Percentiles rank a stretch among this genome's conserved stretches.
These are phyloP conservation scores for Gorsachius magnificus DNA, from an alignment of 2,797 vertebrate genomes.

Conservation along the genomic window DNA sequence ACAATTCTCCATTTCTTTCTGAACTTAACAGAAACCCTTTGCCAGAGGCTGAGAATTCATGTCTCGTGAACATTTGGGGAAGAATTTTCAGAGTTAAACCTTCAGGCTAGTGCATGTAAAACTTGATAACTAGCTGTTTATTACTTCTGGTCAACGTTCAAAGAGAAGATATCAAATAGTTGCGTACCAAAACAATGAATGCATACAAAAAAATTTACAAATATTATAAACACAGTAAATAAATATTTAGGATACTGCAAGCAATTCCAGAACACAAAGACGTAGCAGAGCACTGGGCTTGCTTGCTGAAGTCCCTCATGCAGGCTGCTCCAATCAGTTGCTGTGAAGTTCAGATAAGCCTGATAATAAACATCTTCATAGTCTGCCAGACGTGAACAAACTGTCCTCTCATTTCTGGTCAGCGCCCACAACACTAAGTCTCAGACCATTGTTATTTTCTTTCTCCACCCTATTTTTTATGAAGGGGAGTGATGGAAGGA, in stretches of 20 bases:
- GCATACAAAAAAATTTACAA: neutral
- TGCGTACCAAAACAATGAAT: neutral
- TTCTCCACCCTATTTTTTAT: neutral
- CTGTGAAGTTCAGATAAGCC: neutral
- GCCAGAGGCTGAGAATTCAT: neutral
- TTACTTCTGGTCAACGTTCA: neutral
- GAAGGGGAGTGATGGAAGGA: neutral
- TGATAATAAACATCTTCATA: neutral
- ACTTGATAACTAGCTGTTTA: neutral
- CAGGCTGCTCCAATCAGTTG: neutral
- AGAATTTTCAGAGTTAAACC: neutral
- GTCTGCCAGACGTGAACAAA: neutral
- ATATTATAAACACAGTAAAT: neutral
- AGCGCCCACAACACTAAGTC: neutral
- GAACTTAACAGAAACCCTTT: neutral
- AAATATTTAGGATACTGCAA: neutral
- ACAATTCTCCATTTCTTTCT: neutral
- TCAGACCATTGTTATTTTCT: neutral
- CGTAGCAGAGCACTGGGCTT: neutral
- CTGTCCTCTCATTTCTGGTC: neutral
- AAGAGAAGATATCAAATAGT: neutral
- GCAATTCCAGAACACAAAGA: neutral
- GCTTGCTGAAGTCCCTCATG: neutral
- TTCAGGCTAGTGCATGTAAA: neutral
- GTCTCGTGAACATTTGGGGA: neutral